phyloP scores from a whole-genome alignment of 2,797 vertebrate species.

The Chelon auratus region DNA sequence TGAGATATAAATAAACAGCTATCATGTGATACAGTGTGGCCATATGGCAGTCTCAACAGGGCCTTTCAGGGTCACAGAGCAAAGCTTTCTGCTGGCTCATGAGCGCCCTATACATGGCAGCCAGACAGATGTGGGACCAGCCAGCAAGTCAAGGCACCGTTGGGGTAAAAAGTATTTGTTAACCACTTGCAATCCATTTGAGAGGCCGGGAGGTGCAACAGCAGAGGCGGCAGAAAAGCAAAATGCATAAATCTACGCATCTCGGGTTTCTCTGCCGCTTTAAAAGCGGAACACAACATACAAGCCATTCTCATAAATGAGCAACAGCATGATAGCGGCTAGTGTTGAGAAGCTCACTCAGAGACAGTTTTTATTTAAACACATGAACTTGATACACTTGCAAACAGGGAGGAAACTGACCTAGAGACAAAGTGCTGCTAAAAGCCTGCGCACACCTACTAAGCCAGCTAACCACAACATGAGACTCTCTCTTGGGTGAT shows the following conservation, averaged over 20 bases:
- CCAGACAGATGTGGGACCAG: slow-evolving; percentile 49
- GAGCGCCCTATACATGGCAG: slow-evolving; percentile 42
- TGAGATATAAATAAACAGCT: slow-evolving; percentile 72
- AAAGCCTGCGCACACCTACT: slow-evolving; percentile 23
- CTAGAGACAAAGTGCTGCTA: slow-evolving; percentile 6
- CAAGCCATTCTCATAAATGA: slow-evolving; percentile 33
- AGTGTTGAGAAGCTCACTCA: slow-evolving; percentile 15
- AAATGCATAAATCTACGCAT: slow-evolving; percentile 24
- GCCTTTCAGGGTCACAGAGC: slow-evolving; percentile 67
- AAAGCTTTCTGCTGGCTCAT: slow-evolving; percentile 49
- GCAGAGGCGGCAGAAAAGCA: slow-evolving; percentile 16
- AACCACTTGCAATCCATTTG: slow-evolving; percentile 9
- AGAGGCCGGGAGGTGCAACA: not conserved
- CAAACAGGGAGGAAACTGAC: not conserved
- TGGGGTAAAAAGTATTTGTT: not conserved
- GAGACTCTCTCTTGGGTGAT: slow-evolving; percentile 22
- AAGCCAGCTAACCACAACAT: slow-evolving; percentile 5
- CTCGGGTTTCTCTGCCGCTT: slow-evolving; percentile 36
- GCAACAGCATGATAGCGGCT: not conserved
- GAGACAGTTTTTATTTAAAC: not conserved
- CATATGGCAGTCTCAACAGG: slow-evolving; percentile 69
- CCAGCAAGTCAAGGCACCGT: slow-evolving; percentile 22
- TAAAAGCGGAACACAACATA: slow-evolving; percentile 27
- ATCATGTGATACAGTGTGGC: slow-evolving; percentile 63
- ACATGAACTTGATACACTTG: not conserved